Base-by-base conservation (phyloP, 2,113 vertebrate species). In the Perca schrenkii region DNA sequence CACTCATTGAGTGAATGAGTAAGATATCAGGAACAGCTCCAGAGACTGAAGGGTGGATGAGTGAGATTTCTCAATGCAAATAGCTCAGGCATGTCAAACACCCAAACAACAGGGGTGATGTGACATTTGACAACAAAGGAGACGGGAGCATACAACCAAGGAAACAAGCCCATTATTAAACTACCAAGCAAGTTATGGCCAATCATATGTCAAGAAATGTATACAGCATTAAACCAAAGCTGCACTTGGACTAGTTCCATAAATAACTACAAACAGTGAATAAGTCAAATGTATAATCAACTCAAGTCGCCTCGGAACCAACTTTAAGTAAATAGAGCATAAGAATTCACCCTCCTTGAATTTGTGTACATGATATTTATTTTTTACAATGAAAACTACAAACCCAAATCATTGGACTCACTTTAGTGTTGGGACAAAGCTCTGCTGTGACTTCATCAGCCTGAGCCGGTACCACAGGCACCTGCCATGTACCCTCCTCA, bases 401-500 rank as follows among this genome's bases (percentile, higher is more conserved):
- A 73, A 72, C 1, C 11, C 43, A 36, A 65, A 6, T 21, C 4
- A 21, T 7, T 25, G 34, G 62, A 98, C 98, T 96, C 95, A 99
- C 98, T 99, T 99, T 77, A 99, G 88, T 76, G 97, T 98, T 61
- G 98, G 98, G 85, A 98, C 94, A 50, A 99, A 94, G 94, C 98
- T 99, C 91, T 98, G 97, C 88, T 99, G 98, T 0, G 98, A 98
- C 90, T 99, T 99, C 92, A 97, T 95, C 79, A 98, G 94, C 73
- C 97, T 92, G 89, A 99, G 95, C 72, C 97, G 98, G 94, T 99
- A 99, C 98, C 98, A 99, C 92, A 98, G 93, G 92, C 98, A 99
- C 90, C 97, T 97, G 95, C 98, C 97, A 84, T 99, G 99, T 0
- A 99, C 97, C 28, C 97, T 95, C 92, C 98, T 95, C 92, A 99